Conservation (phyloP, 2,888 invertebrate species). For the Zeuzera pyrina region DNA sequence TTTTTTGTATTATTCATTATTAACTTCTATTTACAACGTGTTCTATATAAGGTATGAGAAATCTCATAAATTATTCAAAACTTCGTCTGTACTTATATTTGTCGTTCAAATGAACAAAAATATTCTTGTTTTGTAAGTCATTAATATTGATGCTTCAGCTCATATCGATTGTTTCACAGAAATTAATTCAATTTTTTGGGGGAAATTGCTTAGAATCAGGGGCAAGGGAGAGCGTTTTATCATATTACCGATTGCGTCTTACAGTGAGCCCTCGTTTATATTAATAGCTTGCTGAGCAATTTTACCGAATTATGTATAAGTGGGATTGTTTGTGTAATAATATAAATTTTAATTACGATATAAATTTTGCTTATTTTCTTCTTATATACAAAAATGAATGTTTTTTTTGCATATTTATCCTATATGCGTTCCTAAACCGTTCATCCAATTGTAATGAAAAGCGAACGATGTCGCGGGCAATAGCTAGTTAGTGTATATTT, state of each 20-base stretch:
- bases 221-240: slow-evolving; percentile 40
- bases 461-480: too few species aligned
- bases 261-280: slow-evolving; percentile 35
- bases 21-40: too few species aligned
- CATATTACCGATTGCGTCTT: slow-evolving; percentile 61
- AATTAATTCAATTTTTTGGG: slow-evolving; percentile 62
- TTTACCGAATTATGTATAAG: slow-evolving; percentile 42
- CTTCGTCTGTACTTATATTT: slow-evolving; percentile 5
- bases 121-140: slow-evolving; percentile 26
- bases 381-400: too few species aligned
- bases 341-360: too few species aligned
- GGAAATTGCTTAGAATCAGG: slow-evolving; percentile 34
- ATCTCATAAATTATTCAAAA: slow-evolving; percentile 3
- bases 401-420: too few species aligned
- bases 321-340: slow-evolving; percentile 13
- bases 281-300: slow-evolving; percentile 50
- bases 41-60: too few species aligned
- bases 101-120: slow-evolving; percentile 25
- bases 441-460: too few species aligned
- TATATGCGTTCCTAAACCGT: too few species aligned
- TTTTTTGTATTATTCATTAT: too few species aligned
- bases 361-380: too few species aligned
- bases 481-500: too few species aligned
- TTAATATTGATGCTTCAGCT: slow-evolving; percentile 50
- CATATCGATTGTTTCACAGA: slow-evolving; percentile 49